Conservation (phyloP, 2,888 invertebrate genomes). For the Neoscelio sp. region DNA sequence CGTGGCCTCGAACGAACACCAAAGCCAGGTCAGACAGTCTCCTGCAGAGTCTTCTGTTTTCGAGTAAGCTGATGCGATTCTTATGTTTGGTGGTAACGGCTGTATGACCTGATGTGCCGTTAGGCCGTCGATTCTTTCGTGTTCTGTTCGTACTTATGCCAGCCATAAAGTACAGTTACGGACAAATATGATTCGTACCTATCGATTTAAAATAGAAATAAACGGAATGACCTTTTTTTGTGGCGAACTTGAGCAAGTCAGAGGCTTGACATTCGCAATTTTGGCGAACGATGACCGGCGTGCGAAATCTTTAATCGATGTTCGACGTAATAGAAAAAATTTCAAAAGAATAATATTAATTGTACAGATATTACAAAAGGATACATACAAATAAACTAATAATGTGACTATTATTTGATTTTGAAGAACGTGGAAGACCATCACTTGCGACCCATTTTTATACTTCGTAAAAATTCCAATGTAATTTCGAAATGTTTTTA, state of each 20-base stretch:
- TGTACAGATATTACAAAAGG: no score
- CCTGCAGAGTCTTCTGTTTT: slow-evolving; percentile 59
- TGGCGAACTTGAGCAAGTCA: slow-evolving; percentile 6
- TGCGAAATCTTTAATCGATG: neutral
- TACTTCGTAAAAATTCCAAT: no score
- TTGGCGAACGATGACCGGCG: slow-evolving; percentile 1
- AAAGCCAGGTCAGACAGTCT: slow-evolving; percentile 62
- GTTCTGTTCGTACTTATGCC: slow-evolving; percentile 52
- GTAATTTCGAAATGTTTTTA: no score
- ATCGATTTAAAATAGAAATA: slow-evolving; percentile 44
- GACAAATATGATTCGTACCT: slow-evolving; percentile 54
- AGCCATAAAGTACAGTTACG: slow-evolving; percentile 62
- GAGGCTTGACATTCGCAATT: neutral
- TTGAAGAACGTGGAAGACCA: no score
- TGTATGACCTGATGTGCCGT: slow-evolving; percentile 67
- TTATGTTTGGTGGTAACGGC: slow-evolving; percentile 64
- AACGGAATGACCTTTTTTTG: slow-evolving; percentile 41
- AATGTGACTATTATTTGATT: no score
- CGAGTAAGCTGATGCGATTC: slow-evolving; percentile 61
- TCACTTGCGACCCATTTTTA: no score
- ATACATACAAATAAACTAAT: no score
- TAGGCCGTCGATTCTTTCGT: slow-evolving; percentile 55
- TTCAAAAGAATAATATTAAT: no score
- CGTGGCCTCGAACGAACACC: slow-evolving; percentile 56
- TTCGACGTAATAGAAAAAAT: no score